Evolutionary conservation across 2,113 vertebrate genomes (phyloP).

Genomic region (Neopipo cinnamomea): DNA sequence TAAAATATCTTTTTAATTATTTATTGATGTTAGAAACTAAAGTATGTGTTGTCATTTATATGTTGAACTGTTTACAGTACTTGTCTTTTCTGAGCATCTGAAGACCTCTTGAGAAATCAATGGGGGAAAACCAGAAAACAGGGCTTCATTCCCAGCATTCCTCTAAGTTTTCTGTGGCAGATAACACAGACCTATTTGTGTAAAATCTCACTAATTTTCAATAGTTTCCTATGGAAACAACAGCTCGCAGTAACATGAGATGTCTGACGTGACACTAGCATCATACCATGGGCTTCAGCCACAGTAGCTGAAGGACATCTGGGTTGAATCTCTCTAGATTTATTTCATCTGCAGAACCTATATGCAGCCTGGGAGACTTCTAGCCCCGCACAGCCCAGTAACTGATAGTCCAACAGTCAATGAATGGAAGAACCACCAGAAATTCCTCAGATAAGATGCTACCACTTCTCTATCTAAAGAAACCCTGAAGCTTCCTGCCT

Average conservation of each 20-base stretch:
- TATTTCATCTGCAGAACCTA: neutral
- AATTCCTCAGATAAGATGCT: conserved; percentile 9
- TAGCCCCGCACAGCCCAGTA: neutral
- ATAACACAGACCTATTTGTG: conserved; percentile 18
- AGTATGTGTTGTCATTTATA: conserved; percentile 34
- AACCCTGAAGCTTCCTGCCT: neutral
- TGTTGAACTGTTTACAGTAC: conserved; percentile 56
- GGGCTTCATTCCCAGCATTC: conserved; percentile 70
- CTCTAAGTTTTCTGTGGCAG: neutral
- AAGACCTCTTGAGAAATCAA: conserved; percentile 49
- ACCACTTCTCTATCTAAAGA: neutral
- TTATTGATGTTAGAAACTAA: conserved; percentile 20
- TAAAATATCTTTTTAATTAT: conserved; percentile 29
- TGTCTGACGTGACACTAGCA: neutral
- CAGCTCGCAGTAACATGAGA: neutral
- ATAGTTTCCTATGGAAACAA: neutral
- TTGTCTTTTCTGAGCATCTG: conserved; percentile 51
- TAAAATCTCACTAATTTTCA: neutral
- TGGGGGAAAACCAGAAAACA: conserved; percentile 49
- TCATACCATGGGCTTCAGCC: neutral
- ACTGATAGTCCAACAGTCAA: neutral
- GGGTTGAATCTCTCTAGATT: neutral
- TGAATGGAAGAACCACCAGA: neutral
- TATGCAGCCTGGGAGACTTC: neutral
- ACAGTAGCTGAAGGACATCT: neutral